phyloP scores from a whole-genome alignment of 2,797 vertebrate genomes.

The Benthosema pterotum region DNA sequence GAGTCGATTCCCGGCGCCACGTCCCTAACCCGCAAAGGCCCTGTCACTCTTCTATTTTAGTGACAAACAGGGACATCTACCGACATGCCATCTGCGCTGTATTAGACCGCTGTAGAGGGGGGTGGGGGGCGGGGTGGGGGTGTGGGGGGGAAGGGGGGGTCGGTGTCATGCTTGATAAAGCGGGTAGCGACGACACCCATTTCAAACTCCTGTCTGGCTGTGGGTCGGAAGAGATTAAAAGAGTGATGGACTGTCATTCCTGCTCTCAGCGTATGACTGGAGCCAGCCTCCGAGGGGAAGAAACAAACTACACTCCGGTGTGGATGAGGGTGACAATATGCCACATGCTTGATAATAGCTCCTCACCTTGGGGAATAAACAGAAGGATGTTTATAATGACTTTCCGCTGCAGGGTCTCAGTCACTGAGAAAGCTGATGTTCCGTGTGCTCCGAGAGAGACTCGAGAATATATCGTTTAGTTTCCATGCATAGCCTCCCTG shows the following conservation, averaged over 20 bases:
- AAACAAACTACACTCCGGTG: constrained; percentile 63
- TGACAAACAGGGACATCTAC: constrained; percentile 65
- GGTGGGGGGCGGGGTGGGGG: too few species aligned
- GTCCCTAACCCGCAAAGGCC: constrained; percentile 26
- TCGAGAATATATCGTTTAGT: constrained; percentile 57
- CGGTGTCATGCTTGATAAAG: constrained; percentile 77
- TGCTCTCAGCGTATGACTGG: constrained; percentile 54
- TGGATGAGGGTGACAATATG: constrained; percentile 64
- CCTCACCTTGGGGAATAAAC: constrained; percentile 64
- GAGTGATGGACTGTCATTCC: constrained; percentile 74
- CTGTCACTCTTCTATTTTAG: constrained; percentile 56
- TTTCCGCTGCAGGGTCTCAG: constrained; percentile 58
- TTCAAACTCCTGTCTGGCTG: constrained; percentile 64
- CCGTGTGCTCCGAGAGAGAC: constrained; percentile 41
- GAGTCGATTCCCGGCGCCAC: constrained; percentile 27
- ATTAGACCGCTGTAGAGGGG: constrained; percentile 57
- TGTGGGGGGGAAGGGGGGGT: too few species aligned
- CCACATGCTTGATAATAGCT: constrained; percentile 71
- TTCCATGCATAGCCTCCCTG: constrained; percentile 50
- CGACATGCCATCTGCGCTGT: constrained; percentile 70
- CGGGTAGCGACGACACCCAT: constrained; percentile 64
- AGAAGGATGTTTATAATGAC: constrained; percentile 69
- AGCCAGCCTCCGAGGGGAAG: constrained; percentile 46
- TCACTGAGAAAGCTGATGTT: constrained; percentile 37
- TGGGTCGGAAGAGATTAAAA: constrained; percentile 67